Evolutionary conservation across 64 coral and sea anemone genomes (phyloP).

Genomic region (Montipora efflorescens): DNA sequence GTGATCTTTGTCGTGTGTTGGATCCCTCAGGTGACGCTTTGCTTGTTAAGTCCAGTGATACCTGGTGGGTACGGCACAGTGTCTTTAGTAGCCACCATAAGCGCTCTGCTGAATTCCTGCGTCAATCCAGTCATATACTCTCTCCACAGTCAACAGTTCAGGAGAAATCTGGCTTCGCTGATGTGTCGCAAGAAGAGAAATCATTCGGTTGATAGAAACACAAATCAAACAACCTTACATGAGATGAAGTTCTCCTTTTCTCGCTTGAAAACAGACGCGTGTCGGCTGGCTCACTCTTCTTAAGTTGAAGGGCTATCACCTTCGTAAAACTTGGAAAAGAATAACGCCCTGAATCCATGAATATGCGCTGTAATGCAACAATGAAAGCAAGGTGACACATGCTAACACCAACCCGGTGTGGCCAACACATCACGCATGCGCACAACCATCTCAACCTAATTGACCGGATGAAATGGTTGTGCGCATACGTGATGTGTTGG

Average conservation of each 20-base stretch:
- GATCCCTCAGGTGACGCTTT: conserved; percentile 19
- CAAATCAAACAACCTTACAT: background rate
- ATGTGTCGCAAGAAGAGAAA: background rate
- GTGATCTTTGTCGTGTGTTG: conserved; percentile 46
- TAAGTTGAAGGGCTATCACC: too few species aligned
- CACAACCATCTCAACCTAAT: too few species aligned
- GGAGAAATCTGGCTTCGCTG: conserved; percentile 14
- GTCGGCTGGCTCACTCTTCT: background rate
- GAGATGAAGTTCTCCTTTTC: background rate
- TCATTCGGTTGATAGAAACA: background rate
- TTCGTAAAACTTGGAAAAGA: too few species aligned
- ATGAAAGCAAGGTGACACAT: too few species aligned
- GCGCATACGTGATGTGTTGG: too few species aligned
- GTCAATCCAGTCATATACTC: conserved; percentile 52
- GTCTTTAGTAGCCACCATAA: background rate
- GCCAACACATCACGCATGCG: too few species aligned
- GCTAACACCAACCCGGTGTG: too few species aligned
- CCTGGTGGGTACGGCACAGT: conserved; percentile 8
- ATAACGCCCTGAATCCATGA: too few species aligned
- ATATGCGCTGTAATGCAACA: too few species aligned
- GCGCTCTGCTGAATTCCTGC: conserved; percentile 27
- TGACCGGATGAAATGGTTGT: too few species aligned
- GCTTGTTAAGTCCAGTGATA: conserved; percentile 17
- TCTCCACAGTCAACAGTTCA: conserved; percentile 37
- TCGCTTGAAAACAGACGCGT: background rate